These are phyloP conservation scores for Lithobates sylvaticus DNA, from an alignment of 2,797 vertebrate genomes.

Conservation along the genomic window DNA sequence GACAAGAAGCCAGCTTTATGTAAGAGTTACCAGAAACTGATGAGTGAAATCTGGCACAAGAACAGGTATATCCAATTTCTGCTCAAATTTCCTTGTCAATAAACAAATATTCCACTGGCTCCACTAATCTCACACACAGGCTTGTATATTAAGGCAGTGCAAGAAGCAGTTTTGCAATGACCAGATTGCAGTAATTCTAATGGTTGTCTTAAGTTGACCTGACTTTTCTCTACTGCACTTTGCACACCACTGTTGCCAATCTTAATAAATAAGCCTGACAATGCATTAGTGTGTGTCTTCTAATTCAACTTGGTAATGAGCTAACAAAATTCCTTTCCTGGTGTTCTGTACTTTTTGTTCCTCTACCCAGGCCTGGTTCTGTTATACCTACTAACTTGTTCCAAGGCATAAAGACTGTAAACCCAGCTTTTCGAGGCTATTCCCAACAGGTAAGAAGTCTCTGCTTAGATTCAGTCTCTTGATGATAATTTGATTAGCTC, in stretches of 20 bases:
- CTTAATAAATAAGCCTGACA: neutral
- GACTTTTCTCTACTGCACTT: neutral
- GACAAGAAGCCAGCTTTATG: slow-evolving; percentile 98
- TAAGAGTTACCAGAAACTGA: slow-evolving; percentile 98
- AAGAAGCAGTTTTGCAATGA: no score
- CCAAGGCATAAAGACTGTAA: slow-evolving; percentile 97
- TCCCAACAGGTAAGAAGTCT: slow-evolving; percentile 89
- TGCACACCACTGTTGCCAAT: neutral
- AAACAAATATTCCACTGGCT: neutral
- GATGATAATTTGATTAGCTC: neutral
- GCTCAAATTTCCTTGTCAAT: neutral
- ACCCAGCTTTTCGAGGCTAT: slow-evolving; percentile 97
- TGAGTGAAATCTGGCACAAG: slow-evolving; percentile 97
- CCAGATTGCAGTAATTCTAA: no score
- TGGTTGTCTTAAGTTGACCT: no score
- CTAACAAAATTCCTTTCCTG: slow-evolving; percentile 4
- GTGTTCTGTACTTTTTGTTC: slow-evolving; percentile 22
- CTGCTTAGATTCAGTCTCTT: neutral
- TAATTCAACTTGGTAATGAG: neutral
- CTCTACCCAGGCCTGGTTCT: slow-evolving; percentile 86
- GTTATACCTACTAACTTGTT: slow-evolving; percentile 97
- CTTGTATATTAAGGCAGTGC: neutral
- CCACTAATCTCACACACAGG: neutral
- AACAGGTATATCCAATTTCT: slow-evolving; percentile 82
- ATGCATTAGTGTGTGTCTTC: neutral